Evolutionary conservation across 2,113 vertebrate genomes (phyloP), one percentile per base, ranked within the genome.

Genomic region (Nanorana parkeri): DNA sequence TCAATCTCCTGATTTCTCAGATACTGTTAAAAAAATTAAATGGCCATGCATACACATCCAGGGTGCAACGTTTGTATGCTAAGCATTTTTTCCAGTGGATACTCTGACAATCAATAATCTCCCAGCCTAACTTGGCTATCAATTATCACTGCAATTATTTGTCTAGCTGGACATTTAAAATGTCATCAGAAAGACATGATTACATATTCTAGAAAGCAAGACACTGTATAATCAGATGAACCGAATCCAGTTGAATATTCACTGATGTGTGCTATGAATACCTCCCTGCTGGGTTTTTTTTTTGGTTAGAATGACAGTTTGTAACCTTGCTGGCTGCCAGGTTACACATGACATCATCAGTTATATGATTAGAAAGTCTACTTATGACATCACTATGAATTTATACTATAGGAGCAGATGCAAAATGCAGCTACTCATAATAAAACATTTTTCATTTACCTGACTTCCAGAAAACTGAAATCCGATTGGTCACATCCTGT

Each of bases 81-180:
- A 86, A 88, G 89, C 89, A 90, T 92, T 92, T 94, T 90, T 91
- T 90, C 93, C 90, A 80, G 86, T 41, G 87, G 88, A 89, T 89
- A 87, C 89, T 85, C 91, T 94, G 93, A 91, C 93, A 94, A 92
- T 97, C 94, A 96, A 90, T 91, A 92, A 93, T 91, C 92, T 92
- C 91, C 86, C 89, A 89, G 88, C 86, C 89, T 90, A 88, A 93
- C 89, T 88, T 87, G 91, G 92, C 93, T 94, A 95, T 95, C 94
- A 96, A 94, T 96, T 96, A 95, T 95, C 90, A 86, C 89, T 84
- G 89, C 91, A 93, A 95, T 94, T 94, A 94, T 95, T 95, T 94
- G 92, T 92, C 91, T 93, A 90, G 90, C 86, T 93, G 92, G 91
- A 94, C 94, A 94, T 95, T 94, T 96, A 95, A 96, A 95, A 96